Base-by-base conservation (phyloP, 64 coral and sea anemone species). In the Montipora cactus region DNA sequence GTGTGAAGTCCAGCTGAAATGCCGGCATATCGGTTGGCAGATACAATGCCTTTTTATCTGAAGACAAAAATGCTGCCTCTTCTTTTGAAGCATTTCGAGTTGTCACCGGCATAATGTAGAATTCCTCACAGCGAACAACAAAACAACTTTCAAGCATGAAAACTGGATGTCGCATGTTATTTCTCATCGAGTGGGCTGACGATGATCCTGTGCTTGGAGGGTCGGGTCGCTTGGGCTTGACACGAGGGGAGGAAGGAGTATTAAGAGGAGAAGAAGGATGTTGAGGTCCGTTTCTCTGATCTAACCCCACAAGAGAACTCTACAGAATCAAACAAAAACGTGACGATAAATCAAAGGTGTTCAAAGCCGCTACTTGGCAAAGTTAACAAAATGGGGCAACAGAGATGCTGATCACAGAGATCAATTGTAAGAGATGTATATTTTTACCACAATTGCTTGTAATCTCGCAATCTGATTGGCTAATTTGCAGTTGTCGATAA, bases 121-220 rank as follows among this genome's bases (percentile, higher is more conserved):
- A 96, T 86, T 99, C 98, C 77, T n/a, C n/a, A 93, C 98, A 99
- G n/a, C 95, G 85, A 47, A 99, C 82, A 4, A 99, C 66, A 81
- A 96, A 96, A 68, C 95, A 96, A 73, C 92, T 96, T 64, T 99
- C 98, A n/a, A 95, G 94, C 94, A 99, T 96, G 55, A 96, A 99
- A 49, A 99, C 92, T 57, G 92, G 95, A 12, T 78, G 53, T 5
- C 88, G 83, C 77, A 83, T 52, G 75, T 45, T 91, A 74, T 8
- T 93, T 69, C 44, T 91, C 92, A 86, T 62, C 0, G 81, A 94
- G 44, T 92, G 64, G 23, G 92, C 81, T 25, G 91, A 44, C 71
- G 77, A 44, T 8, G 13, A 47, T 0, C 55, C 12, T 69, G 81
- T 28, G 68, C 44, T 47, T 49, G 55, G 64, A 44, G 91, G 83